phyloP scores from a whole-genome alignment of 2,888 invertebrate species.

The Gonocerus acuteangulatus region DNA sequence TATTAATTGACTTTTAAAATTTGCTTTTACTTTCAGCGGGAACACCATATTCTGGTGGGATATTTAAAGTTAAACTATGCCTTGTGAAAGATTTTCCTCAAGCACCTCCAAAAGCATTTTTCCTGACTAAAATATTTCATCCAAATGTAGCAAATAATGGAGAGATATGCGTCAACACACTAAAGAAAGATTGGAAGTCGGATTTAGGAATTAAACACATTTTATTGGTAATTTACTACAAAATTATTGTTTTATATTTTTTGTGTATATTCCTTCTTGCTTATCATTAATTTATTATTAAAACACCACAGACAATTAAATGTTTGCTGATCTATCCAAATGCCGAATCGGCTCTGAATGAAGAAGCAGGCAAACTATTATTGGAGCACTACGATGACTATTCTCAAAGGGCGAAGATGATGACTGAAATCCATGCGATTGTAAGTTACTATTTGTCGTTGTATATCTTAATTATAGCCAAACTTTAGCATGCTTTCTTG shows the following conservation, averaged over 20 bases:
- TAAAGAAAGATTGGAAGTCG: constrained; percentile 93
- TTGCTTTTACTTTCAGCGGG: constrained; percentile 53
- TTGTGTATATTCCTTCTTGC: not conserved
- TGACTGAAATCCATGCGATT: constrained; percentile 84
- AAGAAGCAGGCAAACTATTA: constrained; percentile 89
- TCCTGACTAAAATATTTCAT: constrained; percentile 93
- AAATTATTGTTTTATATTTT: not conserved
- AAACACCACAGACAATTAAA: constrained; percentile 63
- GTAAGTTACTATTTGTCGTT: constrained; percentile 45
- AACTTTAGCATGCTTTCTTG: too few relatives aligned
- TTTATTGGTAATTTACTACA: constrained; percentile 57
- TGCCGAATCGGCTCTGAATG: constrained; percentile 93
- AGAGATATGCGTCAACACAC: constrained; percentile 93
- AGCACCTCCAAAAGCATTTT: constrained; percentile 85
- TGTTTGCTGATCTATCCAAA: constrained; percentile 95
- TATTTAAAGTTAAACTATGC: constrained; percentile 80
- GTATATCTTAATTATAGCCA: too few relatives aligned
- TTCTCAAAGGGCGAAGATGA: constrained; percentile 77
- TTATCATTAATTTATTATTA: not conserved
- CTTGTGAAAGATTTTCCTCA: constrained; percentile 88
- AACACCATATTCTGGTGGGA: constrained; percentile 83
- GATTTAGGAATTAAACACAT: constrained; percentile 93
- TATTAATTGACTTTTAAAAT: too few relatives aligned
- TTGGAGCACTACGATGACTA: constrained; percentile 90
- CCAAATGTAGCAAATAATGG: constrained; percentile 91